Evolutionary conservation across 2,797 vertebrate genomes (phyloP).

Genomic region (Hoplostethus atlanticus): DNA sequence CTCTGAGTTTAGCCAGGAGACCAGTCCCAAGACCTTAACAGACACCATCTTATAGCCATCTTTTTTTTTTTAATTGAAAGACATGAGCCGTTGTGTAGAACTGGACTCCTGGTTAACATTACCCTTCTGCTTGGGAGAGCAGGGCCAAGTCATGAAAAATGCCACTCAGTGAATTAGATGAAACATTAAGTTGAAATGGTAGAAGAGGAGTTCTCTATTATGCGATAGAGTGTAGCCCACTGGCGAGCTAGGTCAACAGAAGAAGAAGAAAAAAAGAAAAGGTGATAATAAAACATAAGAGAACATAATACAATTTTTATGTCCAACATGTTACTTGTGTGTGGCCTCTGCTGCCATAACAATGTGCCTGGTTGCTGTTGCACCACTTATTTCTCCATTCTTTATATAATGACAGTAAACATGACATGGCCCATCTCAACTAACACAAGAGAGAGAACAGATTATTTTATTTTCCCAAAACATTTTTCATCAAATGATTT

Average conservation of each 20-base stretch:
- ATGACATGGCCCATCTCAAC: constrained; percentile 56
- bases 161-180: neutral
- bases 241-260: too few relatives aligned
- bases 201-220: neutral
- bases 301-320: neutral
- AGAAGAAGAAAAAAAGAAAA: too few relatives aligned
- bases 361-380: neutral
- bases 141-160: constrained; percentile 46
- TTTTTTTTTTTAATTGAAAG: neutral
- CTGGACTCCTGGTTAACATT: constrained; percentile 53
- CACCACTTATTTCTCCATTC: neutral
- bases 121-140: constrained; percentile 43
- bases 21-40: constrained; percentile 23
- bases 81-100: constrained; percentile 14
- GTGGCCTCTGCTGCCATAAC: neutral
- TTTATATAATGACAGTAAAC: neutral
- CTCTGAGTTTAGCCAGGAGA: constrained; percentile 61
- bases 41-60: neutral
- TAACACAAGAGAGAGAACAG: constrained; percentile 72
- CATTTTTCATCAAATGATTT: constrained; percentile 74
- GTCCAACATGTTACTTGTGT: neutral
- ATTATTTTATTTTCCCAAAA: constrained; percentile 54
- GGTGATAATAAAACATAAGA: neutral
- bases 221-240: too few relatives aligned
- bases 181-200: neutral